These are phyloP conservation scores for Sphyrna mokarran DNA, from an alignment of 2,113 vertebrate species.

Conservation along the genomic window DNA sequence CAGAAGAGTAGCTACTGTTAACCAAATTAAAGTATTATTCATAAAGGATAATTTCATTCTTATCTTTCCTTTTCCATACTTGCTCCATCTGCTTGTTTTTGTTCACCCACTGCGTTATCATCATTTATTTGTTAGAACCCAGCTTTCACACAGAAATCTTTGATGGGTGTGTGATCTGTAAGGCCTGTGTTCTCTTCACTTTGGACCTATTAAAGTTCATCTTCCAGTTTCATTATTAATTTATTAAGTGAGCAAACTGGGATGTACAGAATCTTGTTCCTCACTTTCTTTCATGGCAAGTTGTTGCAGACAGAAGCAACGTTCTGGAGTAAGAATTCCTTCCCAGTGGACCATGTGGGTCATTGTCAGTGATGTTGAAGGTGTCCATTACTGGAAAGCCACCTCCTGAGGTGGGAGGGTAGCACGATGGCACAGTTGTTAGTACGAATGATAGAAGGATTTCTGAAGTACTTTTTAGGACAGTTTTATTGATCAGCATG, in stretches of 20 bases:
- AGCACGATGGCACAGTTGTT: too few species aligned
- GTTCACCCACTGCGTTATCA: conserved; percentile 53
- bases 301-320: too few species aligned
- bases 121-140: conserved; percentile 58
- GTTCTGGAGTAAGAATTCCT: too few species aligned
- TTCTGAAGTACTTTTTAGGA: too few species aligned
- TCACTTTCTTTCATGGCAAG: too few species aligned
- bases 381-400: too few species aligned
- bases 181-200: conserved; percentile 51
- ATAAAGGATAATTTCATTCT: background rate
- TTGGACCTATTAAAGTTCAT: conserved; percentile 54
- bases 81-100: conserved; percentile 55
- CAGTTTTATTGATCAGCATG: too few species aligned
- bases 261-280: conserved; percentile 42
- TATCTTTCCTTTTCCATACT: conserved; percentile 42
- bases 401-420: too few species aligned
- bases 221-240: conserved; percentile 55
- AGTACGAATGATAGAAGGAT: too few species aligned
- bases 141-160: conserved; percentile 63
- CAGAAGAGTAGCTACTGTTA: too few species aligned
- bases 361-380: too few species aligned
- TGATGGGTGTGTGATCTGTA: conserved; percentile 56
- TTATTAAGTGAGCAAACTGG: conserved; percentile 55
- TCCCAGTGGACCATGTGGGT: too few species aligned
- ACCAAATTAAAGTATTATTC: background rate